A percentile compares a stretch with the other conserved stretches of the same genome.
phyloP scores from a whole-genome alignment of 2,888 invertebrate species.

The Athalia circularis region DNA sequence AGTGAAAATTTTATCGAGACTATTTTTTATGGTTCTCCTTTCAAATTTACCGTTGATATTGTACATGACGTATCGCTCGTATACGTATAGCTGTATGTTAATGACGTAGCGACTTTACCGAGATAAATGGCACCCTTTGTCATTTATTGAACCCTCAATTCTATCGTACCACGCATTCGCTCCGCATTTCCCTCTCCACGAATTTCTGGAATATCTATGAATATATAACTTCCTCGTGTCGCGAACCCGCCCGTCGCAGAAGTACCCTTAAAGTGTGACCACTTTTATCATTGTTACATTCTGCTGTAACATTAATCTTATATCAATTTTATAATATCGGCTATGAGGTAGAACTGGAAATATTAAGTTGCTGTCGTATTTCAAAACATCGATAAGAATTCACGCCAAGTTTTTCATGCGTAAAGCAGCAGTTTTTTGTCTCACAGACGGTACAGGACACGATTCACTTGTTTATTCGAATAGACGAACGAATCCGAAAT shows the following conservation, averaged over 20 bases:
- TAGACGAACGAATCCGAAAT: not conserved
- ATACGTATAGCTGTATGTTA: not conserved
- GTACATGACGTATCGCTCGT: not conserved
- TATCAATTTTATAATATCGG: conserved; percentile 13
- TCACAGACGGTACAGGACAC: not conserved
- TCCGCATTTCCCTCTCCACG: not conserved
- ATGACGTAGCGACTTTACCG: conserved; percentile 26
- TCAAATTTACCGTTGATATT: too few relatives aligned
- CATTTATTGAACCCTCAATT: conserved; percentile 58
- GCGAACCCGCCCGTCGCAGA: conserved; percentile 1
- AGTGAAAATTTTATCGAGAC: too few relatives aligned
- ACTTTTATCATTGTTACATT: conserved; percentile 21
- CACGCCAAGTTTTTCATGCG: not conserved
- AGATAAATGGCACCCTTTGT: conserved; percentile 59
- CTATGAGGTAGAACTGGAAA: not conserved
- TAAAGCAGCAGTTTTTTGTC: not conserved
- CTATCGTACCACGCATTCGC: conserved; percentile 30
- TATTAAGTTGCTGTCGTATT: conserved; percentile 21
- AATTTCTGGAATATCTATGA: conserved; percentile 1
- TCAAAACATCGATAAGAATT: conserved; percentile 18
- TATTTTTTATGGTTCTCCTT: too few relatives aligned
- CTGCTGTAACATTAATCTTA: not conserved
- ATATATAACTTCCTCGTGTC: conserved; percentile 15
- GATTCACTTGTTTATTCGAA: conserved; percentile 5
- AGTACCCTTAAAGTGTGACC: conserved; percentile 32